Conservation (phyloP, 2,888 invertebrate species). For the Scrobipalpa costella region DNA sequence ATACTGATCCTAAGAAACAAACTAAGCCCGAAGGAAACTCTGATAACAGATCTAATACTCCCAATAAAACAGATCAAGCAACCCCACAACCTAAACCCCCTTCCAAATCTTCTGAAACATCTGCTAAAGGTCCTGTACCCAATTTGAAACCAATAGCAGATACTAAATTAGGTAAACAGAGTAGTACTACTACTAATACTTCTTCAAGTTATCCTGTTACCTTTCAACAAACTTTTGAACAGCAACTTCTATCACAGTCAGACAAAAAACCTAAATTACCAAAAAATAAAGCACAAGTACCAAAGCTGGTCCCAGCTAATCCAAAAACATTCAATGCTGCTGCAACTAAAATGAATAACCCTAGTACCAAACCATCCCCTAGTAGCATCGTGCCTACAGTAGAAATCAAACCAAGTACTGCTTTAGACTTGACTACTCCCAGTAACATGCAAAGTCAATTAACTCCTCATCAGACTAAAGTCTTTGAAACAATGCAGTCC, state of each 20-base stretch:
- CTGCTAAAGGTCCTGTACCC: slow-evolving; percentile 74
- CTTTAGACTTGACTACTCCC: slow-evolving; percentile 74
- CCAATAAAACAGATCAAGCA: slow-evolving; percentile 50
- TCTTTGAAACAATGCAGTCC: slow-evolving; percentile 77
- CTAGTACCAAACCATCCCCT: slow-evolving; percentile 50
- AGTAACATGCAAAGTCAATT: slow-evolving; percentile 68
- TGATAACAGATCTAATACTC: slow-evolving; percentile 47
- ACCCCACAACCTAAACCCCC: slow-evolving; percentile 46
- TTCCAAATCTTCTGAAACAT: slow-evolving; percentile 59
- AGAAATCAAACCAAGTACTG: slow-evolving; percentile 65
- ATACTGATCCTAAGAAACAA: slow-evolving; percentile 66
- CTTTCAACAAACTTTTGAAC: slow-evolving; percentile 79
- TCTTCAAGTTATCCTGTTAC: slow-evolving; percentile 65
- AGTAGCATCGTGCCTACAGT: slow-evolving; percentile 38
- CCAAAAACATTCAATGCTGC: slow-evolving; percentile 66
- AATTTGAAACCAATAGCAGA: slow-evolving; percentile 77
- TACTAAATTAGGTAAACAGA: slow-evolving; percentile 69
- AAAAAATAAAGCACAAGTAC: slow-evolving; percentile 74
- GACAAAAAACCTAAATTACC: slow-evolving; percentile 71
- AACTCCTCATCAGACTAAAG: slow-evolving; percentile 69
- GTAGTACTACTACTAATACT: slow-evolving; percentile 53
- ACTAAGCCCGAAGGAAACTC: slow-evolving; percentile 51
- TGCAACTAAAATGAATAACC: slow-evolving; percentile 55
- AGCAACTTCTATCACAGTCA: slow-evolving; percentile 68
- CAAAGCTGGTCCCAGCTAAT: slow-evolving; percentile 71